Evolutionary conservation across 2,113 vertebrate genomes (phyloP), one percentile per base, ranked within the genome.

Genomic region (Bettongia penicillata): DNA sequence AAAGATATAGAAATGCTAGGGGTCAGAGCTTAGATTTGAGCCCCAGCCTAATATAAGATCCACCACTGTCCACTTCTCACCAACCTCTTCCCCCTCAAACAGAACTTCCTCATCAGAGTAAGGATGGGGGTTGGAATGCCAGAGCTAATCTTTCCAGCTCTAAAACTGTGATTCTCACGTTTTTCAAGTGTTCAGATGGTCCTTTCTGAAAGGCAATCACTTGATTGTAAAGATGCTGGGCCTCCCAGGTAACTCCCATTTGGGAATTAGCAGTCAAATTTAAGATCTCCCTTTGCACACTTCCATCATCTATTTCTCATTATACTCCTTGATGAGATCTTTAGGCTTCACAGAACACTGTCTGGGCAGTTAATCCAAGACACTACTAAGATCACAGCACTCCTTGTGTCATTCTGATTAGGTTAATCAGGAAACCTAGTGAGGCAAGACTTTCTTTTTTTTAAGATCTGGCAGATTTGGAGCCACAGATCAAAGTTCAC

Each of bases 351-450:
- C 50, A 96, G 97, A 97, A 95, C 0, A 84, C n/a, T 43, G 24
- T 95, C 93, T 49, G 91, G 96, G 95, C 94, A 48, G 97, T 92
- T 98, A 98, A 97, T 98, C 97, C 92, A 96, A 97, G 97, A 97
- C 97, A 97, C 91, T 8, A 93, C 94, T 55, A 94, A 97, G 98
- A 98, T 98, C 97, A 96, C 95, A 96, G 95, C 90, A 2, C 95
- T 97, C 53, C 98, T 97, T 98, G 97, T 94, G 96, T 96, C 95
- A 93, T 96, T 98, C 97, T 98, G 95, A 97, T 96, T 97, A 97
- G 96, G 96, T 98, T 97, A 98, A 97, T 98, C 98, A 98, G 98
- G 97, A 94, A 98, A 97, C 95, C 96, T 97, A 98, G 94, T 98
- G 98, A 98, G 98, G 98, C 97, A 98, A 97, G 97, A 98, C 97